Conservation (phyloP, 2,888 invertebrate genomes). For the Drosophila testacea region DNA sequence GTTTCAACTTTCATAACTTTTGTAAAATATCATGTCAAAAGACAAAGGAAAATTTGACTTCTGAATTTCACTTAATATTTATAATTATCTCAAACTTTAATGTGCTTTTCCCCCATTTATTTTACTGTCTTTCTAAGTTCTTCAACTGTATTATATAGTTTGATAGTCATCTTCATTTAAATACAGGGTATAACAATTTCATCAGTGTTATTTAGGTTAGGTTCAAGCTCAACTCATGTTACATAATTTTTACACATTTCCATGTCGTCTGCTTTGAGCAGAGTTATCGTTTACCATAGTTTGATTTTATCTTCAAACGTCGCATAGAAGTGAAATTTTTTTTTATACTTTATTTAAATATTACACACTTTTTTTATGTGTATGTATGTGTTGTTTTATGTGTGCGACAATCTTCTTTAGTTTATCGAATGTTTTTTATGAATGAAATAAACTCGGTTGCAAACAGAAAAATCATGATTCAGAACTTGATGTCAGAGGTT, state of each 20-base stretch:
- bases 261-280: conserved; percentile 4
- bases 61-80: no score
- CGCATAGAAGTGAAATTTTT: conserved; percentile 28
- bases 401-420: neutral
- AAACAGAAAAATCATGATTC: conserved; percentile 8
- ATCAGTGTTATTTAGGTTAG: conserved; percentile 4
- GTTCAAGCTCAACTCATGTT: conserved; percentile 22
- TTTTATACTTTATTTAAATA: conserved; percentile 9
- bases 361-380: neutral
- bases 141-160: neutral
- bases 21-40: no score
- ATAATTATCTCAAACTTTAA: no score
- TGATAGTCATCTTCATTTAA: neutral
- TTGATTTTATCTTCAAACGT: conserved; percentile 12
- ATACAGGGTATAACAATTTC: neutral
- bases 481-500: neutral
- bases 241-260: conserved; percentile 17
- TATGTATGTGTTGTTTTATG: neutral
- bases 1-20: no score
- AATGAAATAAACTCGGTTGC: conserved; percentile 10
- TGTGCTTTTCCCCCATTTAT: no score
- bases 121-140: no score
- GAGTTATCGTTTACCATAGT: neutral
- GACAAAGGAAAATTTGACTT: no score
- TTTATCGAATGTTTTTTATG: conserved; percentile 7